A percentile compares a stretch with the other conserved stretches of the same genome.
phyloP scores from a whole-genome alignment of 2,797 vertebrate species.

The Sphenopsis melanotis region DNA sequence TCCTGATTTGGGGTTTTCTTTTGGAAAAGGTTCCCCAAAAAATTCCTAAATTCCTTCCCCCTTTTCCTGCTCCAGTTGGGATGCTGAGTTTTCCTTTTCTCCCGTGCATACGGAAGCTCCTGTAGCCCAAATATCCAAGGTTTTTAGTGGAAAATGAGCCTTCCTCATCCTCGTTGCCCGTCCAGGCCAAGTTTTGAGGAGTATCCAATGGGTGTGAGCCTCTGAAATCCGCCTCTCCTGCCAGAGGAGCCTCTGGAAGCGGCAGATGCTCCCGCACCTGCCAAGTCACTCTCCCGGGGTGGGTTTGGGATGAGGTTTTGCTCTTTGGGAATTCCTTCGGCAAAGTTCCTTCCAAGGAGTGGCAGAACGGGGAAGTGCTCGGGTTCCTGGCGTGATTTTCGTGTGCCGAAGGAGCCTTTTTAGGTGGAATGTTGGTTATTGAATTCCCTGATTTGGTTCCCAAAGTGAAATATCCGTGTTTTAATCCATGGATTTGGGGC shows the following conservation, averaged over 20 bases:
- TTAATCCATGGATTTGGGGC: too few relatives aligned
- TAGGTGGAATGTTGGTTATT: fast-evolving
- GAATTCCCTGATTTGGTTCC: background rate
- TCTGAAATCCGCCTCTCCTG: background rate
- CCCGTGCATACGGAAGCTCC: fast-evolving
- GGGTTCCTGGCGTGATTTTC: fast-evolving
- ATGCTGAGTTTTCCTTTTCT: fast-evolving
- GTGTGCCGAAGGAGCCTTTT: fast-evolving
- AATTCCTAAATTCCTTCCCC: background rate
- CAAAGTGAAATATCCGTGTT: background rate
- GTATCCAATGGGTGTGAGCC: background rate
- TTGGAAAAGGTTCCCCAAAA: background rate
- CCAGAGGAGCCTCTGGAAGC: background rate
- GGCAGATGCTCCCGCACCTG: slow-evolving; percentile 3
- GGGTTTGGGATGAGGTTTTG: background rate
- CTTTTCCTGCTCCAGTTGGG: fast-evolving
- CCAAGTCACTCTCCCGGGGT: background rate
- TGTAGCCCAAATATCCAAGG: fast-evolving
- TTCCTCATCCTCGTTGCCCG: background rate
- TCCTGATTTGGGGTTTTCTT: background rate
- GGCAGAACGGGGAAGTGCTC: fast-evolving
- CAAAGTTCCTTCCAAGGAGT: background rate
- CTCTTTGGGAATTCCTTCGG: background rate
- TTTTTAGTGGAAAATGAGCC: background rate
- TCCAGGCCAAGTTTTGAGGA: background rate